phyloP scores from a whole-genome alignment of 2,888 invertebrate genomes.

The Tetanocera ferruginea region DNA sequence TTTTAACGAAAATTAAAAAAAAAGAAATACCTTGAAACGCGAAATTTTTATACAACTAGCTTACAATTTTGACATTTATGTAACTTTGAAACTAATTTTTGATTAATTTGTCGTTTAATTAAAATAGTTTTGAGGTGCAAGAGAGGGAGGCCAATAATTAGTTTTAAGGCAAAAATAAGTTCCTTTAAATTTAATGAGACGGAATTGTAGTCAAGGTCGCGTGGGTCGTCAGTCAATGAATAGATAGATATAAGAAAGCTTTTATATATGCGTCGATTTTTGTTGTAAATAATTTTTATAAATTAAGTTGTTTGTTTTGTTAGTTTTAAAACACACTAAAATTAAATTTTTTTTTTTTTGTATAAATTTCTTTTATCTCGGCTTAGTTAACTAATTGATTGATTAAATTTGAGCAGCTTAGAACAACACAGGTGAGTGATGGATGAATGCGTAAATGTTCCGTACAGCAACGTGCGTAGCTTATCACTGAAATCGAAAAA shows the following conservation, averaged over 20 bases:
- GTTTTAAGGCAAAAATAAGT: slow-evolving; percentile 42
- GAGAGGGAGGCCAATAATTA: slow-evolving; percentile 46
- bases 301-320: not conserved
- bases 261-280: not conserved
- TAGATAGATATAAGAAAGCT: not conserved
- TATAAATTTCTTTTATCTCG: not conserved
- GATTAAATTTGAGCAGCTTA: not conserved
- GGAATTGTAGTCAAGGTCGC: not conserved
- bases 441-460: not conserved
- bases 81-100: slow-evolving; percentile 46
- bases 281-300: not conserved
- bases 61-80: slow-evolving; percentile 41
- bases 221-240: not conserved
- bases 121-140: slow-evolving; percentile 32
- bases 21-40: not conserved
- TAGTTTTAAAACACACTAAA: slow-evolving; percentile 17
- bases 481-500: slow-evolving; percentile 9
- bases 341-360: not conserved
- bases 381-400: not conserved
- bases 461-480: slow-evolving; percentile 8
- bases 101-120: slow-evolving; percentile 48
- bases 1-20: not conserved
- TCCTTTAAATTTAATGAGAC: slow-evolving; percentile 44
- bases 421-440: not conserved
- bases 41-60: not conserved